phyloP scores from a whole-genome alignment of 2,888 invertebrate species.

The Dendrolimus pini region DNA sequence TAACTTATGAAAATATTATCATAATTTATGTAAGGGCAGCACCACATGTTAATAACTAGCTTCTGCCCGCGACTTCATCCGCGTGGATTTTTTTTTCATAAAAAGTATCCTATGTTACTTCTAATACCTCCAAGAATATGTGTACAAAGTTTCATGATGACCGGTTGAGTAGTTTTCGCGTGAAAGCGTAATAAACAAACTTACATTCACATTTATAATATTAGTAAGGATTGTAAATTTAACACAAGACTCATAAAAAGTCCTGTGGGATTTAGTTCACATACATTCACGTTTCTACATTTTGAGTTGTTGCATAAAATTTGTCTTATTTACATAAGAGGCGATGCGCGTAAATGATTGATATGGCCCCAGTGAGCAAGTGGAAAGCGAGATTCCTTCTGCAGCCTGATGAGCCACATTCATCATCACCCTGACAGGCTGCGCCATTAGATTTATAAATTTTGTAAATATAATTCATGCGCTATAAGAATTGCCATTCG shows the following conservation, averaged over 20 bases:
- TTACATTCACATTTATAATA: too few relatives aligned
- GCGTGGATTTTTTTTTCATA: too few relatives aligned
- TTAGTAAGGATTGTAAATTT: too few relatives aligned
- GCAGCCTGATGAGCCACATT: conserved; percentile 46
- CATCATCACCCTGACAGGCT: conserved; percentile 49
- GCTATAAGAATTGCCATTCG: background rate
- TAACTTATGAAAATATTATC: too few relatives aligned
- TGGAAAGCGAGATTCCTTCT: conserved; percentile 27
- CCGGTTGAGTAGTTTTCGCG: too few relatives aligned
- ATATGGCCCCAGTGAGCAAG: conserved; percentile 41
- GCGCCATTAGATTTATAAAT: conserved; percentile 36
- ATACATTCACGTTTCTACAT: conserved; percentile 20
- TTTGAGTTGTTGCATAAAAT: conserved; percentile 35
- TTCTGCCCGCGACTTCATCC: too few relatives aligned
- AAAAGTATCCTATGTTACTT: too few relatives aligned
- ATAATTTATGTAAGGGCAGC: too few relatives aligned
- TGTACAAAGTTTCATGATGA: too few relatives aligned
- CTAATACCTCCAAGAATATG: too few relatives aligned
- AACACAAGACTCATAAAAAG: background rate
- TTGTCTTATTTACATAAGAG: conserved; percentile 49
- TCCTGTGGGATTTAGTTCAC: conserved; percentile 11
- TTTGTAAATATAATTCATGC: conserved; percentile 40
- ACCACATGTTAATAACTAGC: too few relatives aligned
- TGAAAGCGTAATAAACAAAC: too few relatives aligned
- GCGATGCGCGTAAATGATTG: conserved; percentile 61